Percentiles rank a stretch among this genome's conserved stretches.
Evolutionary conservation across 2,797 vertebrate species (phyloP).

Genomic region (Hafferia zeledoni): DNA sequence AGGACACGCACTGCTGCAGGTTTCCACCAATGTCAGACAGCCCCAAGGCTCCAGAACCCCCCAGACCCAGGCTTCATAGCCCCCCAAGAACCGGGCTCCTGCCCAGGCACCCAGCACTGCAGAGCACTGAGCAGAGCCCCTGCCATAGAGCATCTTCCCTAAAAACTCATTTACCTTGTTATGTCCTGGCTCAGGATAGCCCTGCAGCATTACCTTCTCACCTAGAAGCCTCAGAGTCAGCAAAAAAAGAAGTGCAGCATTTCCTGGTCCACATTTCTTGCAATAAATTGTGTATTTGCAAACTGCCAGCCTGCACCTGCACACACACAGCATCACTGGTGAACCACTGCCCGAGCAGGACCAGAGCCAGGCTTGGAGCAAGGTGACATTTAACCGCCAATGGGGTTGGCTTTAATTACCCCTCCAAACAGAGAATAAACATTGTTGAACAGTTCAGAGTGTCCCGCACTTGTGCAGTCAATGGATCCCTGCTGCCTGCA

Average conservation of each 20-base stretch:
- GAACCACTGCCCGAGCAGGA: neutral
- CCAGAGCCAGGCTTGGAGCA: neutral
- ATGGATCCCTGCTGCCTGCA: neutral
- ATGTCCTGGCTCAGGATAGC: neutral
- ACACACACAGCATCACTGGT: neutral
- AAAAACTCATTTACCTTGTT: neutral
- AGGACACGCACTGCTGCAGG: constrained; percentile 43
- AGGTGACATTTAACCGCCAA: constrained; percentile 28
- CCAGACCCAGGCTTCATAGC: neutral
- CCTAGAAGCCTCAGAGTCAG: neutral
- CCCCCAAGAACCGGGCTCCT: neutral
- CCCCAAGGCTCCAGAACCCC: neutral
- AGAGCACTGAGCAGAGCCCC: neutral
- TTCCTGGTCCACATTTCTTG: neutral
- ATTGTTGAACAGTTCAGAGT: neutral
- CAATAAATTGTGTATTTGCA: neutral
- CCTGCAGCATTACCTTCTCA: neutral
- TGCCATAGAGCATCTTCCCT: rapidly evolving
- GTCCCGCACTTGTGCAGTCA: rapidly evolving
- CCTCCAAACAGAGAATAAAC: neutral
- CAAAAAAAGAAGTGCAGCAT: neutral
- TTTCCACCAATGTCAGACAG: neutral
- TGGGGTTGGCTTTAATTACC: neutral
- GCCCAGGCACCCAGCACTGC: neutral
- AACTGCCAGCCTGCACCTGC: constrained; percentile 1